Evolutionary conservation across 2,888 invertebrate species (phyloP), one percentile per base, ranked within the genome.

Genomic region (Idaea straminata): DNA sequence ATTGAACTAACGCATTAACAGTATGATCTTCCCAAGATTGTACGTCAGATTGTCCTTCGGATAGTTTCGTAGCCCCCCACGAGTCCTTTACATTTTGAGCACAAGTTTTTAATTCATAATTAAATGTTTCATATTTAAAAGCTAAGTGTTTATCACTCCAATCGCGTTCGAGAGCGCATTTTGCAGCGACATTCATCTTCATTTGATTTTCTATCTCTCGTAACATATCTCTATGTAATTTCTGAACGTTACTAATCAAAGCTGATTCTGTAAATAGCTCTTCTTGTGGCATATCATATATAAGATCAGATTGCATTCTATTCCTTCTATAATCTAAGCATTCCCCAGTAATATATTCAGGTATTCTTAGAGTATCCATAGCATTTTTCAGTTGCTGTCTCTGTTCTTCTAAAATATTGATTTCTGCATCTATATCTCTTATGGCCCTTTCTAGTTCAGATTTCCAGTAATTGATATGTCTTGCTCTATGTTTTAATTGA

Each of bases 141-240:
- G 97, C 95, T 72, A 96, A 95, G 72, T 94, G 94, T 88, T 98
- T 98, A 81, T 98, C 96, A 75, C 97, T 97, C 97, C 98, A 98
- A 82, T 98, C 98, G 71, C 94, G 95, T 88, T 98, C 98, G 68
- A 98, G 83, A 35, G 96, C 94, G 70, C 95, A 94, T 79, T 98
- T 97, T 0, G 96, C 95, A 0, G 96, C 95, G 62, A 96, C 95
- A 77, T 97, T 95, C 81, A 96, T 95, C 34, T 94, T 83, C 75
- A 96, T 87, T 81, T 97, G 96, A 63, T 93, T 89, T 65, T 96
- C 95, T 0, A 96, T 94, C 70, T 96, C 95, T 69, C 94, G 93
- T 7, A 96, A 81, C 59, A 95, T 94, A 71, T 95, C 94, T n/a
- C 90, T 86, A 61, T 96, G 94, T 0, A 95, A 80, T 63, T 94